These are phyloP conservation scores for Benthosema pterotum DNA, from an alignment of 2,797 vertebrate species.

Conservation along the genomic window DNA sequence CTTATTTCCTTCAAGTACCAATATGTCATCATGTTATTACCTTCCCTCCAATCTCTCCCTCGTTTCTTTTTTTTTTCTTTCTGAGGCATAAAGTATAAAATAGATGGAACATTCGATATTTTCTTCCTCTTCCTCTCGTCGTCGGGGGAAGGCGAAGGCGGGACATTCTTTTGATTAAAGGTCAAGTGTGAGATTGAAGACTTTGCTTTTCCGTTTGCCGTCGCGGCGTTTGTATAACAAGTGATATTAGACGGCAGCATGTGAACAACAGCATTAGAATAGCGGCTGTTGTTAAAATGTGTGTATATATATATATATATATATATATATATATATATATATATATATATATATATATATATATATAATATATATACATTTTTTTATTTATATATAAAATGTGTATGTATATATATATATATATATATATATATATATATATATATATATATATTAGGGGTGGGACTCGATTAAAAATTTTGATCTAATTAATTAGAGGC, in stretches of 20 bases:
- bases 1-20: conserved; percentile 27
- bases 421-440: too few relatives aligned
- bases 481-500: too few relatives aligned
- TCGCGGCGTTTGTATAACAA: neutral
- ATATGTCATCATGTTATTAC: conserved; percentile 25
- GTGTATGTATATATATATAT: too few relatives aligned
- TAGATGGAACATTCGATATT: neutral
- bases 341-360: too few relatives aligned
- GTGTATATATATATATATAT: too few relatives aligned
- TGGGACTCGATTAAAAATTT: too few relatives aligned
- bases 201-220: neutral
- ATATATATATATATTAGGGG: too few relatives aligned
- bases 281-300: too few relatives aligned
- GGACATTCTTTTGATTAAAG: neutral
- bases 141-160: conserved; percentile 8
- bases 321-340: too few relatives aligned
- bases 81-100: conserved; percentile 12
- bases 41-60: conserved; percentile 16
- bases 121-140: neutral
- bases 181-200: conserved; percentile 7
- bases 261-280: neutral
- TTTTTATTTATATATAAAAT: too few relatives aligned
- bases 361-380: too few relatives aligned
- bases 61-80: conserved; percentile 2
- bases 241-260: neutral